phyloP scores from a whole-genome alignment of 2,888 invertebrate species.

The Drosophila nr. medialis region DNA sequence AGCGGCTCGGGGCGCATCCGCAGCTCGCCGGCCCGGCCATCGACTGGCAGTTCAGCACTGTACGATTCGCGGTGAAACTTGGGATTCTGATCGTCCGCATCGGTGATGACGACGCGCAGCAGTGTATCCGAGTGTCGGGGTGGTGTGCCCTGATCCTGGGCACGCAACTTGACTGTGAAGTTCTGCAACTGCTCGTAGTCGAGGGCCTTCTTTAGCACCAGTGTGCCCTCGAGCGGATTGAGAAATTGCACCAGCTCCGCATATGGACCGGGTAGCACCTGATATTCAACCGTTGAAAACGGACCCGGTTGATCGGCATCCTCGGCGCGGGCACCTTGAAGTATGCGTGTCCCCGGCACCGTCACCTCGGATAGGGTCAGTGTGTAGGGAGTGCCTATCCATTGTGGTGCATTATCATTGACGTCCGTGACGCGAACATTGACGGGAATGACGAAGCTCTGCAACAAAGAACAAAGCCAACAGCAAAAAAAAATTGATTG shows the following conservation, averaged over 20 bases:
- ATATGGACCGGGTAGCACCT: constrained; percentile 91
- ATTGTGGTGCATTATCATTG: constrained; percentile 95
- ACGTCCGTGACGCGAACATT: constrained; percentile 92
- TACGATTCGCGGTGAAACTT: constrained; percentile 91
- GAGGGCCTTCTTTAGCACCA: constrained; percentile 91
- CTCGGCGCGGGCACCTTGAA: constrained; percentile 91
- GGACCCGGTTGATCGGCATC: constrained; percentile 96
- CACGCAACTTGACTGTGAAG: constrained; percentile 91
- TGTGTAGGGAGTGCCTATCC: constrained; percentile 92
- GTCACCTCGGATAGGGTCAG: constrained; percentile 94
- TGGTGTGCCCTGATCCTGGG: constrained; percentile 93
- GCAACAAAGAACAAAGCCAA: constrained; percentile 30
- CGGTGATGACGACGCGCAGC: constrained; percentile 91
- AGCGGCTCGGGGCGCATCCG: constrained; percentile 90
- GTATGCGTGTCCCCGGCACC: constrained; percentile 89
- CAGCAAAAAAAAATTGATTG: constrained; percentile 27
- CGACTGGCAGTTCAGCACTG: constrained; percentile 88
- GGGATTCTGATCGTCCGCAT: constrained; percentile 97
- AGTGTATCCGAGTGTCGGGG: constrained; percentile 91
- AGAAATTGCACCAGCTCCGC: constrained; percentile 93
- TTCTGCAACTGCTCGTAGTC: constrained; percentile 93
- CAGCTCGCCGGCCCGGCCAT: constrained; percentile 86
- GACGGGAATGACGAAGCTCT: constrained; percentile 84
- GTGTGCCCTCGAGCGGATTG: constrained; percentile 93
- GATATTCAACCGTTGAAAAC: constrained; percentile 93